Percentiles rank a stretch among this genome's conserved stretches.
Conservation (phyloP, 2,797 vertebrate genomes). For the Babyrousa celebensis region DNA sequence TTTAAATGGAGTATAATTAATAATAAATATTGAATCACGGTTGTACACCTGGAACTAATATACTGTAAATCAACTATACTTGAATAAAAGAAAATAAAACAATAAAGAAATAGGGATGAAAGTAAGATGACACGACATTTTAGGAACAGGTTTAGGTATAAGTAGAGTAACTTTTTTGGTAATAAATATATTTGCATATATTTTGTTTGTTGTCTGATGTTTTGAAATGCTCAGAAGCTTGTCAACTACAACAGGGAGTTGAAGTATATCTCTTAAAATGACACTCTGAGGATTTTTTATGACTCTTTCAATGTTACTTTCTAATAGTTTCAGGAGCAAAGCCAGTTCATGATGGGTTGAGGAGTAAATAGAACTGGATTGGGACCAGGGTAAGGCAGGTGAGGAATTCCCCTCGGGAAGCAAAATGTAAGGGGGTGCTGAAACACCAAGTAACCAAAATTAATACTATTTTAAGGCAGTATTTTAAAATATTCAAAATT, state of each 20-base stretch:
- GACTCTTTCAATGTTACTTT: conserved; percentile 32
- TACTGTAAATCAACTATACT: neutral
- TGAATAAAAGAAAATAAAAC: neutral
- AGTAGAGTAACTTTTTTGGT: neutral
- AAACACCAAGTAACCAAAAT: neutral
- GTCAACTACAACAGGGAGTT: neutral
- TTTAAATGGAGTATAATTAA: neutral
- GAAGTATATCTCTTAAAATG: conserved; percentile 1
- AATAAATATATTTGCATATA: neutral
- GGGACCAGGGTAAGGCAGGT: too few species aligned
- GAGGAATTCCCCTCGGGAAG: neutral
- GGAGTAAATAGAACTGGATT: too few species aligned
- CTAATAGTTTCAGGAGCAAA: neutral
- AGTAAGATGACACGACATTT: neutral
- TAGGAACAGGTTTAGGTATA: neutral
- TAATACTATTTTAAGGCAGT: neutral
- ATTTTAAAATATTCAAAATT: conserved; percentile 20
- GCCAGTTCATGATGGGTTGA: neutral
- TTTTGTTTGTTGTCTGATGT: neutral
- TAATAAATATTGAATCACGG: neutral
- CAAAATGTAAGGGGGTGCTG: neutral
- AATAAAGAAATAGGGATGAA: neutral
- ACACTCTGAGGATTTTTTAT: neutral
- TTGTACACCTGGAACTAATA: neutral
- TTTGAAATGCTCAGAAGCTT: conserved; percentile 34